phyloP scores from a whole-genome alignment of 2,888 invertebrate species.

The Leucophenga montana region DNA sequence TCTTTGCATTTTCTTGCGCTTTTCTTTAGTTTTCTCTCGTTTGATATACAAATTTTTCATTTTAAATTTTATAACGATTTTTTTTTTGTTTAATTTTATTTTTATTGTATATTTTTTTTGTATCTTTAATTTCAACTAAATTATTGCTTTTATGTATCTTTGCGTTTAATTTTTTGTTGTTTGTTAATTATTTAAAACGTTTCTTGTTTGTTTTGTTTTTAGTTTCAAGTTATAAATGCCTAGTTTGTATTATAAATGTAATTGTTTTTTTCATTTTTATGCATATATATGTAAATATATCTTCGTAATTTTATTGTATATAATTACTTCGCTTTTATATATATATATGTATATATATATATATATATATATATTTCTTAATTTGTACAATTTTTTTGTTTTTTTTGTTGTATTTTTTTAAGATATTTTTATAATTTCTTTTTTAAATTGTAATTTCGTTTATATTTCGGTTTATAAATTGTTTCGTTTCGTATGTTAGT shows the following conservation, averaged over 20 bases:
- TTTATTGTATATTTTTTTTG: slow-evolving; percentile 11
- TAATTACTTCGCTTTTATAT: neutral
- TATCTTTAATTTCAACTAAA: slow-evolving; percentile 25
- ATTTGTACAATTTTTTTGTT: slow-evolving; percentile 29
- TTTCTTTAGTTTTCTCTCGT: too few relatives aligned
- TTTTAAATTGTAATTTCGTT: slow-evolving; percentile 16
- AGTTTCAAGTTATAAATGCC: slow-evolving; percentile 31
- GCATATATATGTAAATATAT: slow-evolving; percentile 9
- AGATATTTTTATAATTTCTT: neutral
- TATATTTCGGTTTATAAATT: slow-evolving; percentile 3
- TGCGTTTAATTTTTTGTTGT: slow-evolving; percentile 7
- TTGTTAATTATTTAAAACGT: slow-evolving; percentile 35
- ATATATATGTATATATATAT: neutral
- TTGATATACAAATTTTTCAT: slow-evolving; percentile 36
- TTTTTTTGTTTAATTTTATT: slow-evolving; percentile 29
- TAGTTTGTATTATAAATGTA: slow-evolving; percentile 13
- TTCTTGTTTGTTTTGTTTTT: slow-evolving; percentile 32
- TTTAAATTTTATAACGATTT: slow-evolving; percentile 25
- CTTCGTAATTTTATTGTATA: neutral
- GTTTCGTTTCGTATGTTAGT: too few relatives aligned
- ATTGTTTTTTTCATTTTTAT: slow-evolving; percentile 26
- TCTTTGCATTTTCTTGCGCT: slow-evolving; percentile 30
- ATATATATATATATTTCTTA: slow-evolving; percentile 11
- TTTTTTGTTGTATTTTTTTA: neutral
- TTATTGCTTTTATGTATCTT: slow-evolving; percentile 18